Base-by-base conservation (phyloP, 2,113 vertebrate species). In the Platysteira castanea region DNA sequence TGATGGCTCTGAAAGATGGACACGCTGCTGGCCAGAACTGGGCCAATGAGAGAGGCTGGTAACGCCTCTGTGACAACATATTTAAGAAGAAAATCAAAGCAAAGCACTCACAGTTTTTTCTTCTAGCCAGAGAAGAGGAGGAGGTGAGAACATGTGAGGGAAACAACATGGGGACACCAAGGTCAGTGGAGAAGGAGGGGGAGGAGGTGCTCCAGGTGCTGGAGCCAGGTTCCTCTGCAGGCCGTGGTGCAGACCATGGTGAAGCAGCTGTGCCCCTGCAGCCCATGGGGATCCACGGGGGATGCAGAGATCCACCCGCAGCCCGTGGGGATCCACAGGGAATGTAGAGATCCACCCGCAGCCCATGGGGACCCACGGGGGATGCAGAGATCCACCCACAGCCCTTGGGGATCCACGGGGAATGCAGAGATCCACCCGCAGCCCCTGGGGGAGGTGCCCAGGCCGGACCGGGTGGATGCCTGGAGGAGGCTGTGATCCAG, bases 401-500 rank as follows among this genome's bases (percentile, higher is more conserved):
- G 56, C 33, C 56, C 56, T 5, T n/a, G 54, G 33, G 54, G 22
- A n/a, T n/a, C 54, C 31, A 22, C 2, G 2, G 19, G 13, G 31
- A 13, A 14, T 56, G 54, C 54, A 56, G 54, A 56, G 54, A 56
- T n/a, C 54, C 54, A n/a, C 33, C 33, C 1, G 1, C 8, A n/a
- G 31, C 54, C 54, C 7, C 0, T 54, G 30, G 52, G 28, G 7
- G 31, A 56, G 31, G 20, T n/a, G 54, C 53, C 3, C 12, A 13
- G 1, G 2, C 20, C 4, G 3, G 31, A 56, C 20, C 0, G 2
- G 31, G 7, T 56, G 54, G 54, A 14, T n/a, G 20, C 31, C 31
- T 56, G 54, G 54, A n/a, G 54, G 19, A n/a, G 54, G 54, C 54
- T 22, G 31, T n/a, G 54, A 14, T 56, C 19, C 54, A 22, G 31